Evolutionary conservation across 2,797 vertebrate species (phyloP).

Genomic region (Morus bassanus): DNA sequence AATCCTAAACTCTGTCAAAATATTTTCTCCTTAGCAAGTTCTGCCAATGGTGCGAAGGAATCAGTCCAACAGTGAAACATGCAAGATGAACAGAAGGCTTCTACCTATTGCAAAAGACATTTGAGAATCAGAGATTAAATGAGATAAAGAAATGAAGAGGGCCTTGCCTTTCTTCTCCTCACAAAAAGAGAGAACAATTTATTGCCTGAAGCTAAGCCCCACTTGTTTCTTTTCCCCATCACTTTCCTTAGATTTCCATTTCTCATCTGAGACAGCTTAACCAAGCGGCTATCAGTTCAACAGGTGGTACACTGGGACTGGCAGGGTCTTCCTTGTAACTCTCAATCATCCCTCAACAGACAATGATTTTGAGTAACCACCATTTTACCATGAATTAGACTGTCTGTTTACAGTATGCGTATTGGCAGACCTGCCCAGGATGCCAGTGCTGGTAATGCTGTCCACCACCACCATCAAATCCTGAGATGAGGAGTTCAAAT

Average conservation of each 20-base stretch:
- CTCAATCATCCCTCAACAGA: neutral
- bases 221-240: neutral
- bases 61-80: neutral
- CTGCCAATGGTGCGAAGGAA: conserved; percentile 9
- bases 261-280: neutral
- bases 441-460: neutral
- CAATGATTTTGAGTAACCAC: neutral
- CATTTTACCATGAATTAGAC: neutral
- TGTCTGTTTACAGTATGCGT: neutral
- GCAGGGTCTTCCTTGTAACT: neutral
- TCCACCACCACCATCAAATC: neutral
- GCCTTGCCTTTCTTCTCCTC: neutral
- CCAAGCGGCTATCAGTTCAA: neutral
- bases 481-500: neutral
- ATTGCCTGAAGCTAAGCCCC: neutral
- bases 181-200: neutral
- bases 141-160: neutral
- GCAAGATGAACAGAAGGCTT: conserved; percentile 30
- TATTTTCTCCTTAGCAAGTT: conserved; percentile 23
- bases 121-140: neutral
- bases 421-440: neutral
- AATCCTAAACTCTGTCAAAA: conserved; percentile 51
- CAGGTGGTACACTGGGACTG: neutral
- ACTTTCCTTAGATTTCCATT: neutral
- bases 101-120: conserved; percentile 24